phyloP scores from a whole-genome alignment of 2,797 vertebrate species.

The Sarcophilus harrisii region DNA sequence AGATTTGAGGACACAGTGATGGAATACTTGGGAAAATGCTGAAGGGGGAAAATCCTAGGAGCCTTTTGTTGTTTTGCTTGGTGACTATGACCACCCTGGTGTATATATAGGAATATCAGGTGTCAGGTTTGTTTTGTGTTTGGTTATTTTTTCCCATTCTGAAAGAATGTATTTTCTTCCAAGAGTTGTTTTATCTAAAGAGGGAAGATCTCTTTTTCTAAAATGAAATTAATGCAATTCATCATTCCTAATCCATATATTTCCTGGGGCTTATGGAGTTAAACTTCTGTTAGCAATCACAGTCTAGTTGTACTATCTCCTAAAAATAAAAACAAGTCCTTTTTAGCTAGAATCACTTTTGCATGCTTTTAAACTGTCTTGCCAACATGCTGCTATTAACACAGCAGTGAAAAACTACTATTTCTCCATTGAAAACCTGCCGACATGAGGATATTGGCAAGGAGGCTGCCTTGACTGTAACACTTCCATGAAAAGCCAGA shows the following conservation, averaged over 20 bases:
- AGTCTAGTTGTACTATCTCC: constrained; percentile 51
- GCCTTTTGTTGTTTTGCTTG: constrained; percentile 74
- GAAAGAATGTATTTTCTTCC: constrained; percentile 57
- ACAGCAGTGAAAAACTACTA: constrained; percentile 41
- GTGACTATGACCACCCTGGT: constrained; percentile 66
- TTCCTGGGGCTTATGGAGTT: constrained; percentile 46
- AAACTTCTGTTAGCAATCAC: constrained; percentile 71
- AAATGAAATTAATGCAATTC: background rate
- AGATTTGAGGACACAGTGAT: constrained; percentile 57
- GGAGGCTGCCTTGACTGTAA: constrained; percentile 56
- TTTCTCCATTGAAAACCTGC: constrained; percentile 67
- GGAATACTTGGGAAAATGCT: constrained; percentile 60
- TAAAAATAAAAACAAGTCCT: constrained; percentile 63
- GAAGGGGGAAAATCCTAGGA: constrained; percentile 69
- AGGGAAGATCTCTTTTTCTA: constrained; percentile 22
- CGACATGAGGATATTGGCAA: constrained; percentile 52
- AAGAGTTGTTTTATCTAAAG: constrained; percentile 71
- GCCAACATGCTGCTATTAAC: constrained; percentile 58
- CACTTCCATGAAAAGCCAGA: constrained; percentile 66
- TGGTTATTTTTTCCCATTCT: background rate
- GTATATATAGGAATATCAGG: constrained; percentile 42
- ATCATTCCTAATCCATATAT: background rate
- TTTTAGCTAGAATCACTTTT: constrained; percentile 65
- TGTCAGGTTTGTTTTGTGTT: constrained; percentile 22
- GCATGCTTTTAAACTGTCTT: constrained; percentile 73